phyloP scores from a whole-genome alignment of 2,888 invertebrate genomes.

The Caenorhabditis japonica region DNA sequence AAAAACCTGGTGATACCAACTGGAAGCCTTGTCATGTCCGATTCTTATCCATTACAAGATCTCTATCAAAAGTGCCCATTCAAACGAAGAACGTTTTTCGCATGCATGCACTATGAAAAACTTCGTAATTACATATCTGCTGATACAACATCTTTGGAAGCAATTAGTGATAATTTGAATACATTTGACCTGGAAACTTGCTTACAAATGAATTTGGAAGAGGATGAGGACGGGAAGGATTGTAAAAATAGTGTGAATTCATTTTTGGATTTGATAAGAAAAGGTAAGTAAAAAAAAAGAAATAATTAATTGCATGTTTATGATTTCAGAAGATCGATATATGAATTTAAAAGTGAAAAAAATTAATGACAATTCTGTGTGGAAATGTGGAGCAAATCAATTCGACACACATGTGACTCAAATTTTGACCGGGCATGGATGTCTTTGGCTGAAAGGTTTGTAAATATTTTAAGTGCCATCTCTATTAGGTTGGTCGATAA shows the following conservation, averaged over 20 bases:
- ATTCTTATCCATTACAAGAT: too few species aligned
- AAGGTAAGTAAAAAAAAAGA: neutral
- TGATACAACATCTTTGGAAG: neutral
- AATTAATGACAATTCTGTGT: neutral
- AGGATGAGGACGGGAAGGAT: conserved; percentile 2
- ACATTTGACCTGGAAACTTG: neutral
- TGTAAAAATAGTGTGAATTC: neutral
- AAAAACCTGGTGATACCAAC: neutral
- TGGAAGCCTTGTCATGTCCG: too few species aligned
- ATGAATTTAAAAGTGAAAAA: too few species aligned
- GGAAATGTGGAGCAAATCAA: conserved; percentile 11
- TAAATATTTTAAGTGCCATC: too few species aligned
- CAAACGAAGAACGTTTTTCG: neutral
- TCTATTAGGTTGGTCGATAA: neutral
- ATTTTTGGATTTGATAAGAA: neutral
- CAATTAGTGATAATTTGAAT: neutral
- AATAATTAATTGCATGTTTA: too few species aligned
- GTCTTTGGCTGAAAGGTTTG: conserved; percentile 19
- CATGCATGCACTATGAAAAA: neutral
- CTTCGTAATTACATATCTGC: neutral
- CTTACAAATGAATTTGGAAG: conserved; percentile 7
- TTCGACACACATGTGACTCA: conserved; percentile 14
- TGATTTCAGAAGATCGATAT: too few species aligned
- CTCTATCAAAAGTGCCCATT: neutral
- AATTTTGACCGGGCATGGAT: conserved; percentile 1